phyloP scores from a whole-genome alignment of 92 coral and sea anemone species.

The Pocillopora grandis region DNA sequence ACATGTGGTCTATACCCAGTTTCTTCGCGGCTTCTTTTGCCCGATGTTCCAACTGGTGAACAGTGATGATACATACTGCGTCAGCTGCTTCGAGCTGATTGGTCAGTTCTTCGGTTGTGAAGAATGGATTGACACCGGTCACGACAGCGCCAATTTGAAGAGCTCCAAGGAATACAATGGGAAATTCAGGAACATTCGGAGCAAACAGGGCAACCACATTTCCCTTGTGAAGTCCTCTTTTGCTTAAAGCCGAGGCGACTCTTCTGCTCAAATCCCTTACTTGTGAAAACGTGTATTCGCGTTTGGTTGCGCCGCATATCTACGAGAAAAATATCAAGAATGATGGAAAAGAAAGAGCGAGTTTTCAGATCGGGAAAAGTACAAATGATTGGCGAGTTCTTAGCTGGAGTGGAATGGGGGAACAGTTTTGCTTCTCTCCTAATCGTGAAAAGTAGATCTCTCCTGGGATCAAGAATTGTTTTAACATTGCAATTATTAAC shows the following conservation, averaged over 20 bases:
- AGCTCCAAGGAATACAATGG: slow-evolving; percentile 65
- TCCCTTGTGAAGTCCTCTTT: slow-evolving; percentile 76
- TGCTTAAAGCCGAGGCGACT: slow-evolving; percentile 67
- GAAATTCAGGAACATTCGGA: slow-evolving; percentile 78
- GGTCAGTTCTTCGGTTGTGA: slow-evolving; percentile 68
- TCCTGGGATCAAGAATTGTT: too few relatives aligned
- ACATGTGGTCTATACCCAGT: slow-evolving; percentile 56
- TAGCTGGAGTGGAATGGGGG: too few relatives aligned
- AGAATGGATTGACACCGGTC: slow-evolving; percentile 75
- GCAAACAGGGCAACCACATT: slow-evolving; percentile 73
- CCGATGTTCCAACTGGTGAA: slow-evolving; percentile 57
- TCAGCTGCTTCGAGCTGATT: slow-evolving; percentile 70
- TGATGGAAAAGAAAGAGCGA: too few relatives aligned
- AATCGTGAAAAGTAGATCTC: too few relatives aligned
- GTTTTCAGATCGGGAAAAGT: too few relatives aligned
- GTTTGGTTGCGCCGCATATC: slow-evolving; percentile 41
- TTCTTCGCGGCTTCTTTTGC: slow-evolving; percentile 61
- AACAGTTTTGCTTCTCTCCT: too few relatives aligned
- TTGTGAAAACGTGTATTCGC: slow-evolving; percentile 69
- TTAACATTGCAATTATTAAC: too few relatives aligned
- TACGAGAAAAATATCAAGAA: neutral
- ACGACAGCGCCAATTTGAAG: slow-evolving; percentile 69
- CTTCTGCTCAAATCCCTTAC: slow-evolving; percentile 57
- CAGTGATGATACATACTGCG: slow-evolving; percentile 67
- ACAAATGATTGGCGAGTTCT: too few relatives aligned